Percentiles rank a stretch among this genome's conserved stretches.
phyloP scores from a whole-genome alignment of 2,113 vertebrate species.

The Pangasianodon gigas region DNA sequence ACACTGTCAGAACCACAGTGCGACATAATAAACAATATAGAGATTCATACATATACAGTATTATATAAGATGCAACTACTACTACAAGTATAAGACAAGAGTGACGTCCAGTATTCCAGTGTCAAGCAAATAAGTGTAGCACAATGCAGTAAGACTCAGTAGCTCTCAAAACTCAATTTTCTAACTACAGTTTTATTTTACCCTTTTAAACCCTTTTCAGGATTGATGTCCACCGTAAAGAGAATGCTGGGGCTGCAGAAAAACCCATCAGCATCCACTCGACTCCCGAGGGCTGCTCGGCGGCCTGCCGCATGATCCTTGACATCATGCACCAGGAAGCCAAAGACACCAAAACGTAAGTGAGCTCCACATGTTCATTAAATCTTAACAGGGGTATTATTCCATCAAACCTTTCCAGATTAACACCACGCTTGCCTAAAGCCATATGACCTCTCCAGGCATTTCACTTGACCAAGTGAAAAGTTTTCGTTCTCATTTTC shows the following conservation, averaged over 20 bases:
- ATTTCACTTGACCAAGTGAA: neutral
- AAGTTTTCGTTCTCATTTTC: neutral
- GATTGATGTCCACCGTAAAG: constrained; percentile 93
- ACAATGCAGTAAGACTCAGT: neutral
- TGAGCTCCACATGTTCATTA: too few relatives aligned
- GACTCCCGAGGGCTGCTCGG: constrained; percentile 88
- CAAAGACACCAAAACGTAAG: constrained; percentile 96
- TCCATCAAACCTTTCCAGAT: neutral
- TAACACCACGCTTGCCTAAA: neutral
- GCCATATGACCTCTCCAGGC: neutral
- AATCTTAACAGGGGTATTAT: neutral
- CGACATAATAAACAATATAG: neutral
- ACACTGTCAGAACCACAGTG: neutral
- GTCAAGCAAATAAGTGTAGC: neutral
- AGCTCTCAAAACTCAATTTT: too few relatives aligned
- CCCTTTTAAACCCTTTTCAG: constrained; percentile 61
- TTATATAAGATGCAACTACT: neutral
- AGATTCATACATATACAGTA: neutral
- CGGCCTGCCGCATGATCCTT: constrained; percentile 92
- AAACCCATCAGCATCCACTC: constrained; percentile 97
- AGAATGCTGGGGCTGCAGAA: constrained; percentile 90
- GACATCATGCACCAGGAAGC: constrained; percentile 98
- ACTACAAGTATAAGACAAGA: neutral
- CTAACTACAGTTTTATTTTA: neutral
- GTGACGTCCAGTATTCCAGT: neutral